Evolutionary conservation across 2,797 vertebrate genomes (phyloP).

Genomic region (Holocentrus rufus): DNA sequence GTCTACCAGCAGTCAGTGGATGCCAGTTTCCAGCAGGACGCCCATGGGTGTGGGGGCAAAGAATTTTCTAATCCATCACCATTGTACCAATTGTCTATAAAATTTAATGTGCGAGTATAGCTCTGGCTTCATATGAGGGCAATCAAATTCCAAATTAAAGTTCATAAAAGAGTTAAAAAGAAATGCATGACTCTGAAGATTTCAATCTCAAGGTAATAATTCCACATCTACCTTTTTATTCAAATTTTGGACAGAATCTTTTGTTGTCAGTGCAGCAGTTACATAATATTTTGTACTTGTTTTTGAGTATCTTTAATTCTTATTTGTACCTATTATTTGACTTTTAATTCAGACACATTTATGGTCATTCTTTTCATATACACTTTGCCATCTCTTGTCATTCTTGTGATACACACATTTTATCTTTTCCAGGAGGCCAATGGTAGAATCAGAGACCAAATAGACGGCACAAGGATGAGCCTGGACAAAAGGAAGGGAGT

Average conservation of each 20-base stretch:
- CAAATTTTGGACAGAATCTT: slow-evolving; percentile 1
- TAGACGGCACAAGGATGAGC: slow-evolving; percentile 85
- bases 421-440: slow-evolving; percentile 76
- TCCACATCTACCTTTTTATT: slow-evolving; percentile 26
- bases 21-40: slow-evolving; percentile 63
- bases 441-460: slow-evolving; percentile 81
- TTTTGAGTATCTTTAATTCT: not conserved
- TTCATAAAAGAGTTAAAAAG: slow-evolving; percentile 64
- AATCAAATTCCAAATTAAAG: slow-evolving; percentile 65
- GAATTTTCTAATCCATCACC: slow-evolving; percentile 79
- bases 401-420: slow-evolving; percentile 25
- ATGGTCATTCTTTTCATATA: not conserved
- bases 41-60: slow-evolving; percentile 52
- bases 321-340: not conserved
- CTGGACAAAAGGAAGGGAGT: slow-evolving; percentile 82
- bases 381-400: slow-evolving; percentile 28
- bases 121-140: slow-evolving; percentile 67
- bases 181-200: slow-evolving; percentile 76
- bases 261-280: not conserved
- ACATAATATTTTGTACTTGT: not conserved
- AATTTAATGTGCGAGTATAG: slow-evolving; percentile 70
- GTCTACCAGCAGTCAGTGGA: slow-evolving; percentile 43
- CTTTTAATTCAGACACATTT: not conserved
- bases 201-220: slow-evolving; percentile 73
- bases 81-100: slow-evolving; percentile 82